Base-by-base conservation (phyloP, 2,888 invertebrate genomes). In the Diploptera punctata region DNA sequence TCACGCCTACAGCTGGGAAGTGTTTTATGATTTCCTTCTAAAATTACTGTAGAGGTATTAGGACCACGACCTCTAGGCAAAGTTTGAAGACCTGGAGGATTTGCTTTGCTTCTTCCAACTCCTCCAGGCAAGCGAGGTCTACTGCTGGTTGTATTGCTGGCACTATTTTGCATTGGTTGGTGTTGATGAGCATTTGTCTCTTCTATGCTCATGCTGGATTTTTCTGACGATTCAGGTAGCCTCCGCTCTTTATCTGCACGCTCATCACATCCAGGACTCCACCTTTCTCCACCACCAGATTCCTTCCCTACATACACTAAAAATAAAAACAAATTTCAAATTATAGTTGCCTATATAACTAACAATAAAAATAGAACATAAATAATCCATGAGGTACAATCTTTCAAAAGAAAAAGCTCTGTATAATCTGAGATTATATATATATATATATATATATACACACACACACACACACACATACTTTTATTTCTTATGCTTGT, bases 51-150 rank as follows among this genome's bases (percentile, higher is more conserved):
- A 26, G 65, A 65, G 0, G 65, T 24, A n/a, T 65, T 65, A 9
- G 57, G 76, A 9, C 79, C 79, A 52, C 79, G 75, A 21, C 78
- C 78, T n/a, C 78, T 61, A 0, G 78, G 76, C n/a, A 77, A 44
- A 13, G 77, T 76, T 29, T 77, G 78, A 2, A 78, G 73, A 19
- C 79, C 78, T 18, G 78, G 77, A 18, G 78, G 78, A 67, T 77
- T 76, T 65, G 67, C 65, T 43, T 70, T 70, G 33, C 71, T 71
- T n/a, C 73, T 49, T 2, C 73, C 73, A 7, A 71, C 16, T 5
- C 57, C 68, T 7, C 62, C 68, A 16, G 71, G 54, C 62, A 70
- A 44, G 7, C 73, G 67, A 13, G 68, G 70, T 33, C 70, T 65
- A 18, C 44, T 73, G 18, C 26, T 70, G 54, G 29, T 57, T 13